Evolutionary conservation across 2,797 vertebrate species (phyloP), one percentile per base, ranked within the genome.

Genomic region (Bradypus variegatus): DNA sequence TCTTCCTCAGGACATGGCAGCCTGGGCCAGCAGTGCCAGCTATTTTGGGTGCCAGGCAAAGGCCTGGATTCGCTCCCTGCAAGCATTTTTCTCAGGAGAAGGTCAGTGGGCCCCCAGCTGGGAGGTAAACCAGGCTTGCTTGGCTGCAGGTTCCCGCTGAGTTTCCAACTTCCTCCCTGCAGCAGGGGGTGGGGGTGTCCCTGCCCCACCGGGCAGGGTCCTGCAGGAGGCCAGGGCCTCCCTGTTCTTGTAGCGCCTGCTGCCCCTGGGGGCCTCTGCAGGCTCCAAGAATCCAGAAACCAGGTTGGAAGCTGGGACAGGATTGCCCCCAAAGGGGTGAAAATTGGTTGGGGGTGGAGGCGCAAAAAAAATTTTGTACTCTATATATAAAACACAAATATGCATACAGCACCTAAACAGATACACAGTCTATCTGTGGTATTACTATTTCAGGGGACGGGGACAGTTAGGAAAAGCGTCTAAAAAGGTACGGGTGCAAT

Each of bases 1-100:
- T 55, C 83, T 91, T 88, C 92, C 91, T 62, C 36, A 19, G 69
- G 84, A 41, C 10, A 21, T 50, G 48, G 85, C 73, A 79, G 70
- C 36, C 78, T 33, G 25, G 45, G 67, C 41, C 14, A 29, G 88
- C 88, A 82, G 64, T 86, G 81, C 48, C 50, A 73, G 82, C 64
- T 87, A 36, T 88, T 87, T 95, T 19, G 41, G 69, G 60, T n/a
- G 67, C 27, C 8, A 18, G 53, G 65, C 27, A 75, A 69, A 93
- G 53, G 31, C 75, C 21, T 91, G 53, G 69, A 48, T 79, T 31
- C 45, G 62, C 70, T 50, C 15, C 27, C 21, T 50, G 8, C 2
- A 50, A 10, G 65, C 36, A 7, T 73, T 93, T 94, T 96, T 93
- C 76, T 38, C 75, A 88, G 92, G 86, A 95, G 91, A 82, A 89